Evolutionary conservation across 2,797 vertebrate genomes (phyloP), one percentile per base, ranked within the genome.

Genomic region (Rhinella marina): DNA sequence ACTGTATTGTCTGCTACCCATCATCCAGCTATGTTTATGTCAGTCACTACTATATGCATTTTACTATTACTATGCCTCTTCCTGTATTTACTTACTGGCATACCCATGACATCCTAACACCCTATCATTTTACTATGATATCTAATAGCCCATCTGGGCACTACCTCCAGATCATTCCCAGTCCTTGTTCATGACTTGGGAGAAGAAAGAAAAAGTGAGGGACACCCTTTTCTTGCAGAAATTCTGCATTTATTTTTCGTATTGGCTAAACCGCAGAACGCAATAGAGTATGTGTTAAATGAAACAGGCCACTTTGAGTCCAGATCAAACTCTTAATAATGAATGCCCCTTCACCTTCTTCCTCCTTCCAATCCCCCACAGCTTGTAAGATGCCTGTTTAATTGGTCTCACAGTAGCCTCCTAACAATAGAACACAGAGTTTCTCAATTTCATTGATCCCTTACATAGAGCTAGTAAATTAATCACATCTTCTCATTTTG

Each of bases 261-360:
- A 50, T 50, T 19, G 41, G 41, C 10, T n/a, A 75, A 75, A n/a
- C 21, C 2, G 41, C 70, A 72, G 68, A 29, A 72, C 16, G 70
- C 27, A 23, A 13, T 59, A 32, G 29, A 72, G 68, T 73, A 41
- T 32, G 32, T 72, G 32, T 68, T 72, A 50, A 64, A 54, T 66
- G 3, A 82, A 50, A 81, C n/a, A 41, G 84, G 52, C 61, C 80
- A 90, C 95, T 94, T 61, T 76, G 80, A 29, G 88, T 93, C 92
- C 17, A 95, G 91, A 82, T 89, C 32, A 86, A 16, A 76, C 61
- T 32, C 29, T 54, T 32, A 62, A 83, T 86, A 86, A 84, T 79
- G 54, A 88, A 81, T 70, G 59, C 16, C 84, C 81, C 23, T 41
- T 66, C 68, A 79, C 73, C 79, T 32, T 23, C 41, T 77, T 78